phyloP scores from a whole-genome alignment of 2,888 invertebrate genomes.

The Pollenia griseotomentosa region DNA sequence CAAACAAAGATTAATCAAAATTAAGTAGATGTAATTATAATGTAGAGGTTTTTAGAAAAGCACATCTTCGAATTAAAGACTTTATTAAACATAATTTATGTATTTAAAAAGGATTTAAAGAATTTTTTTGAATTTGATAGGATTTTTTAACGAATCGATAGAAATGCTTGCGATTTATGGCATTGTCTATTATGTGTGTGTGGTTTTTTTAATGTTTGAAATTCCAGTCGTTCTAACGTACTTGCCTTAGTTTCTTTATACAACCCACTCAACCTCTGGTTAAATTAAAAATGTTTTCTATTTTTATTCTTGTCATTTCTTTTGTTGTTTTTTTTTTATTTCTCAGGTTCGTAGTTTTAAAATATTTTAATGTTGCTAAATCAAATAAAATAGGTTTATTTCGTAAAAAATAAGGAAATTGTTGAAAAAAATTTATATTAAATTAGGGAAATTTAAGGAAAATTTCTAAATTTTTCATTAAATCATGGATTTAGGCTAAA shows the following conservation, averaged over 20 bases:
- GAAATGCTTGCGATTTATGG: background rate
- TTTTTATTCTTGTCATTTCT: conserved; percentile 5
- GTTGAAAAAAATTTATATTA: no score
- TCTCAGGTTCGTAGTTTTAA: background rate
- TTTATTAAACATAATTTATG: background rate
- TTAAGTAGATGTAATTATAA: conserved; percentile 32
- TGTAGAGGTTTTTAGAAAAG: background rate
- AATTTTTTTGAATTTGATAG: background rate
- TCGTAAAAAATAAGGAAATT: no score
- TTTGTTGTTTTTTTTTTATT: background rate
- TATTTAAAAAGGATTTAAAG: background rate
- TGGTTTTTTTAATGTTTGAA: background rate
- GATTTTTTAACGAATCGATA: background rate
- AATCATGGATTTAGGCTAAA: no score
- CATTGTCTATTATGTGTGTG: background rate
- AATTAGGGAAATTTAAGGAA: no score
- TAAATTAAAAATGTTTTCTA: background rate
- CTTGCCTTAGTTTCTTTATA: background rate
- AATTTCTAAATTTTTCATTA: no score
- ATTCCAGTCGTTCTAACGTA: background rate
- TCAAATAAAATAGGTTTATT: no score
- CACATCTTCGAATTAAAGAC: background rate
- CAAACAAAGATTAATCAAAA: conserved; percentile 19
- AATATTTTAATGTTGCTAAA: no score
- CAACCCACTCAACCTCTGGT: background rate